Percentiles rank a stretch among this genome's conserved stretches.
These are phyloP conservation scores for Anthophora plumipes DNA, from an alignment of 2,888 invertebrate species.

Conservation along the genomic window DNA sequence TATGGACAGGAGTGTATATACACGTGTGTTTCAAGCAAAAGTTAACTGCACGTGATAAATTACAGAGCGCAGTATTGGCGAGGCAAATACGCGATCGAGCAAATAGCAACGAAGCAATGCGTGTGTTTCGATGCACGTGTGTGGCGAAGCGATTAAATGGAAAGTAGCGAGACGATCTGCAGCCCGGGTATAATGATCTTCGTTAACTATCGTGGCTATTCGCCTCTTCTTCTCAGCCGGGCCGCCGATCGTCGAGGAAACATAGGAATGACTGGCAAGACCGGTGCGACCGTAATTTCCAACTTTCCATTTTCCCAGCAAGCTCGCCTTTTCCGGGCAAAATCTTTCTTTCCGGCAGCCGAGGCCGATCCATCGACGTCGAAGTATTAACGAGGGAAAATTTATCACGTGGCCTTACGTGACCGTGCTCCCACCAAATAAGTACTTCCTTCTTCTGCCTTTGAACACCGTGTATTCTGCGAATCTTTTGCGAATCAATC, in stretches of 20 bases:
- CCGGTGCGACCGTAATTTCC: constrained; percentile 47
- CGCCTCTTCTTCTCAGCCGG: constrained; percentile 43
- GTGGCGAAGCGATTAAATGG: constrained; percentile 66
- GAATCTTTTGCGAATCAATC: neutral
- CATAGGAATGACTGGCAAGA: constrained; percentile 42
- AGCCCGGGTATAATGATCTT: constrained; percentile 64
- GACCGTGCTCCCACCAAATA: constrained; percentile 31
- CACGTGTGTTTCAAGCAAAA: neutral
- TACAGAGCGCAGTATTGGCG: neutral
- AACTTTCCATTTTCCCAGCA: constrained; percentile 69
- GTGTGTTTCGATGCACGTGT: constrained; percentile 42
- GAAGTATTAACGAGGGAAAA: constrained; percentile 35
- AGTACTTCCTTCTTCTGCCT: constrained; percentile 23
- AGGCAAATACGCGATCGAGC: constrained; percentile 19
- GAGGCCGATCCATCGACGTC: constrained; percentile 36
- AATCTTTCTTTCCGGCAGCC: constrained; percentile 34
- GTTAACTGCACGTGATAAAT: neutral
- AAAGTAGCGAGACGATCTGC: constrained; percentile 66
- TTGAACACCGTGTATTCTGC: neutral
- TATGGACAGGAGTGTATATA: too few species aligned
- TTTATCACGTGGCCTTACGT: constrained; percentile 35
- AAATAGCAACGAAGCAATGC: neutral
- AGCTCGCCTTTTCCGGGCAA: constrained; percentile 40
- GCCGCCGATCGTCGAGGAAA: constrained; percentile 57
- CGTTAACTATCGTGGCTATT: constrained; percentile 57